A percentile compares a stretch with the other conserved stretches of the same genome.
phyloP scores from a whole-genome alignment of 2,113 vertebrate genomes.

The Morone saxatilis region DNA sequence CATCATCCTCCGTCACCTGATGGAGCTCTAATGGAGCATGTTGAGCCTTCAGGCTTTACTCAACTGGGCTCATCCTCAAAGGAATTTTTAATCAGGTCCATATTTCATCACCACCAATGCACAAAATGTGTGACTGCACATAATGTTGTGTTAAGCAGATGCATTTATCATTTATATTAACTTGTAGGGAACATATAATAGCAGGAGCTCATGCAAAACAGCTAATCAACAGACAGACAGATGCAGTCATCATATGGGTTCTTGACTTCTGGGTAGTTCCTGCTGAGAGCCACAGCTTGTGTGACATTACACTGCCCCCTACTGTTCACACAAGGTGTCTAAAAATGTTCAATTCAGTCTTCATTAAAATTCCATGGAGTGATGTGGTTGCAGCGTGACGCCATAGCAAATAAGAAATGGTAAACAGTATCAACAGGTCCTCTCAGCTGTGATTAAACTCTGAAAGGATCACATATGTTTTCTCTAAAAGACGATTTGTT shows the following conservation, averaged over 20 bases:
- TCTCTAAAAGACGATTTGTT: not conserved
- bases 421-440: not conserved
- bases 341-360: not conserved
- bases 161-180: not conserved
- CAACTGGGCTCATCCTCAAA: not conserved
- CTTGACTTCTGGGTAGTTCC: not conserved
- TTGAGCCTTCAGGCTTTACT: not conserved
- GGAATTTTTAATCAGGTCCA: too few relatives aligned
- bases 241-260: not conserved
- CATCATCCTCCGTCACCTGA: not conserved
- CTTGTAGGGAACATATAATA: not conserved
- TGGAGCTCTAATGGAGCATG: not conserved
- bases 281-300: not conserved
- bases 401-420: conserved; percentile 3
- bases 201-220: not conserved
- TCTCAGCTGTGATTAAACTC: not conserved
- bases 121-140: too few relatives aligned
- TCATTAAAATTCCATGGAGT: conserved; percentile 8
- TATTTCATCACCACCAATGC: too few relatives aligned
- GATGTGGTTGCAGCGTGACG: not conserved
- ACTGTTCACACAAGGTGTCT: not conserved
- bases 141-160: not conserved
- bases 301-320: conserved; percentile 22
- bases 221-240: not conserved
- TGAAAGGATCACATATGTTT: not conserved